Conservation (phyloP, 1,140 invertebrate species). For the Ooceraea biroi region DNA sequence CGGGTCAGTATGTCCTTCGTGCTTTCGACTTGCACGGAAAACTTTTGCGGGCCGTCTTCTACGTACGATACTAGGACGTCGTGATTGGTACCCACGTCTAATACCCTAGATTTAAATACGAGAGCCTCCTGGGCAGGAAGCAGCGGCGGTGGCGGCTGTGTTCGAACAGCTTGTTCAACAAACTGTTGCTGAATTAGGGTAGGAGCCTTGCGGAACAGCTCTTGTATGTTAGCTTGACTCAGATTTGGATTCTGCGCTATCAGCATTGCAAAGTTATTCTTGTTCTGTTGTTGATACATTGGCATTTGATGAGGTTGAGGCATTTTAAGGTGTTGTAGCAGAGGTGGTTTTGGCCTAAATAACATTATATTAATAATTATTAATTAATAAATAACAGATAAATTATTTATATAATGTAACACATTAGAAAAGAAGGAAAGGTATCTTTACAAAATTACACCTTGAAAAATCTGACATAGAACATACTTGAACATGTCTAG, state of each 20-base stretch:
- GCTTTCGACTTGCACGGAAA: slow-evolving; percentile 90
- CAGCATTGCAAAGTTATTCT: slow-evolving; percentile 53
- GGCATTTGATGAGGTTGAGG: slow-evolving; percentile 41
- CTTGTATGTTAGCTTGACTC: slow-evolving; percentile 47
- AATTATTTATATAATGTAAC: not conserved
- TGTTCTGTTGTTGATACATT: slow-evolving; percentile 48
- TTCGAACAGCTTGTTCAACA: slow-evolving; percentile 38
- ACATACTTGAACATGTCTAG: slow-evolving; percentile 69
- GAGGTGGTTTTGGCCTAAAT: slow-evolving; percentile 20
- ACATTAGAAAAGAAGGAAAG: not conserved
- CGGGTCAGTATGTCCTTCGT: slow-evolving; percentile 87
- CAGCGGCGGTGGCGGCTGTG: not conserved
- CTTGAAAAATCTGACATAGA: not conserved
- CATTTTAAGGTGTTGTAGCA: slow-evolving; percentile 24
- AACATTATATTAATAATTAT: too few relatives aligned
- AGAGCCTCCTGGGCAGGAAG: slow-evolving; percentile 79
- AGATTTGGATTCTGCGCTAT: slow-evolving; percentile 22
- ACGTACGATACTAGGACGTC: slow-evolving; percentile 91
- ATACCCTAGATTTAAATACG: slow-evolving; percentile 87
- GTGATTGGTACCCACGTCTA: slow-evolving; percentile 88
- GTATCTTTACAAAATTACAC: not conserved
- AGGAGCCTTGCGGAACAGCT: slow-evolving; percentile 26
- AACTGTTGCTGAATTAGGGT: slow-evolving; percentile 43
- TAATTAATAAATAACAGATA: not conserved
- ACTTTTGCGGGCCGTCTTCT: slow-evolving; percentile 91